phyloP scores from a whole-genome alignment of 2,888 invertebrate genomes.

The Acholoe squamosa region DNA sequence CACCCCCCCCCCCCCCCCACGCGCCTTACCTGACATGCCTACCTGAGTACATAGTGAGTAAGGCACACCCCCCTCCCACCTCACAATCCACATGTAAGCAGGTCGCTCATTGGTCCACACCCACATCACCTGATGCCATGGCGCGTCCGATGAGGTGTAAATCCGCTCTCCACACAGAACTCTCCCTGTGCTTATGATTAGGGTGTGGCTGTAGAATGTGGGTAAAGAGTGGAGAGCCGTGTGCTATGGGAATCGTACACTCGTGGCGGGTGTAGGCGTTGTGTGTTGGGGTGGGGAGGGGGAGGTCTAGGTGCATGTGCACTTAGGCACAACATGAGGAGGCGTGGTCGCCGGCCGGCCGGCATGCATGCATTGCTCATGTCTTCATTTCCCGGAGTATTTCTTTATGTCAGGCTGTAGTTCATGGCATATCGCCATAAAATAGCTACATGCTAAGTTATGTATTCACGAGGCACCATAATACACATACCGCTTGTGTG shows the following conservation, averaged over 20 bases:
- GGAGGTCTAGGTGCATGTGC: slow-evolving; percentile 13
- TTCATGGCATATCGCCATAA: no score
- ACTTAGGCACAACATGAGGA: slow-evolving; percentile 15
- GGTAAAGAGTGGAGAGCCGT: neutral
- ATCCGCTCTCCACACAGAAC: slow-evolving; percentile 3
- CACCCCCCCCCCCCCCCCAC: no score
- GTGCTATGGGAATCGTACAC: neutral
- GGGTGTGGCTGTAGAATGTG: neutral
- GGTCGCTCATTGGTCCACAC: slow-evolving; percentile 38
- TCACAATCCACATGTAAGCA: neutral
- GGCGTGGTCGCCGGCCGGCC: neutral
- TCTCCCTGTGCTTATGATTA: neutral
- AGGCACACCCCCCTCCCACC: neutral
- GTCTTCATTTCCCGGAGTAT: neutral
- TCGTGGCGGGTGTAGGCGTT: neutral
- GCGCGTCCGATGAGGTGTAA: neutral
- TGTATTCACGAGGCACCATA: no score
- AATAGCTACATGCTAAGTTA: no score
- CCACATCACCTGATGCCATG: slow-evolving; percentile 54
- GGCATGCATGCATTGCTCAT: no score
- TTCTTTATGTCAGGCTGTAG: neutral
- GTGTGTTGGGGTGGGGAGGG: neutral
- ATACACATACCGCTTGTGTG: no score
- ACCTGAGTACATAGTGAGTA: neutral
- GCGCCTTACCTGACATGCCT: no score